These are phyloP conservation scores for Danaus plexippus DNA, from an alignment of 1,140 invertebrate genomes.

Conservation along the genomic window DNA sequence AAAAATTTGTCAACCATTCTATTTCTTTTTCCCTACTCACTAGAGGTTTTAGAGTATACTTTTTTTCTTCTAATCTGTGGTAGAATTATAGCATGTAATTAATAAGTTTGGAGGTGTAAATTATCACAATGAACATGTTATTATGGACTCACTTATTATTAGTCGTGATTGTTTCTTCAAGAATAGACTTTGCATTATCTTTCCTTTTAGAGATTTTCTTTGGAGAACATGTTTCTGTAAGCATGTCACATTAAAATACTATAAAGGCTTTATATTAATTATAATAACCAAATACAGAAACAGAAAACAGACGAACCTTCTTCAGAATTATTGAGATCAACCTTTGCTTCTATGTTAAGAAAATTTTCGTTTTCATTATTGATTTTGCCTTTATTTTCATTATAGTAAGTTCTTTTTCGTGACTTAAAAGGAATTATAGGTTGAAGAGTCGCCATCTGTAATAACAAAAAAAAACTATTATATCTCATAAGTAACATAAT, in stretches of 20 bases:
- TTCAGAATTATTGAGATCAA: too few relatives aligned
- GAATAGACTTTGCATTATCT: conserved; percentile 6
- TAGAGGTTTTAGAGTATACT: conserved; percentile 57
- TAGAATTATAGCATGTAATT: conserved; percentile 7
- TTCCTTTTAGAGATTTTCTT: conserved; percentile 13
- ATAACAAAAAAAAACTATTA: conserved; percentile 14
- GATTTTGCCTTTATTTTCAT: conserved; percentile 27
- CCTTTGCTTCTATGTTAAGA: conserved; percentile 23
- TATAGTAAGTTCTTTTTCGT: conserved; percentile 46
- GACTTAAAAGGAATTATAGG: conserved; percentile 55
- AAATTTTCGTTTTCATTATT: conserved; percentile 49
- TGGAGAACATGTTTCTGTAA: conserved; percentile 16
- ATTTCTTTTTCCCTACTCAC: conserved; percentile 87
- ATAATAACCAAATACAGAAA: too few relatives aligned
- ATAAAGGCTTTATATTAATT: too few relatives aligned
- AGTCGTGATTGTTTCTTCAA: conserved; percentile 5
- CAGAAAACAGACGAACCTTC: too few relatives aligned
- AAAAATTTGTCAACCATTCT: conserved; percentile 77
- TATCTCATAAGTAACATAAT: too few relatives aligned
- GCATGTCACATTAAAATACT: neutral
- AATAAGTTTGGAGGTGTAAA: neutral
- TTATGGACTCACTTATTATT: conserved; percentile 17
- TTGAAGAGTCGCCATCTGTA: conserved; percentile 59
- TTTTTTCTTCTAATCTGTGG: conserved; percentile 9
- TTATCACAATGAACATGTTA: neutral